A percentile compares a stretch with the other conserved stretches of the same genome.
phyloP scores from a whole-genome alignment of 1,140 invertebrate genomes.

The Stegodyphus dumicola region DNA sequence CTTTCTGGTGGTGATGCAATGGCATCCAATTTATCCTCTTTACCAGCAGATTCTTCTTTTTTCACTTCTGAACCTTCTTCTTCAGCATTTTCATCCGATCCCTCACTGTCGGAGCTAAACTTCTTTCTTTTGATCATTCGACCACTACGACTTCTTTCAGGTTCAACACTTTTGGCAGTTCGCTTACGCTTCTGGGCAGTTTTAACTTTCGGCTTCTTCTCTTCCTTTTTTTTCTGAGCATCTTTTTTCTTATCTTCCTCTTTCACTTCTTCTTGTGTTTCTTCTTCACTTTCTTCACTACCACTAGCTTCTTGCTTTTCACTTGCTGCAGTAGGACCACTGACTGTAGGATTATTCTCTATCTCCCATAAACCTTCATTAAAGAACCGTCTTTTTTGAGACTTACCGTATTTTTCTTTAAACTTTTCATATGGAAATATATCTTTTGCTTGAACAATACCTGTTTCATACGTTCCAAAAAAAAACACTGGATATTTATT shows the following conservation, averaged over 20 bases:
- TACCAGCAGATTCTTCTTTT: constrained; percentile 52
- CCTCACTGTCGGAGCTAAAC: constrained; percentile 68
- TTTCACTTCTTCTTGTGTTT: constrained; percentile 13
- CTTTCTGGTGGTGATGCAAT: not conserved
- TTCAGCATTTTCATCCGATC: constrained; percentile 54
- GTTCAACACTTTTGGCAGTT: constrained; percentile 10
- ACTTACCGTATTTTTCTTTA: constrained; percentile 76
- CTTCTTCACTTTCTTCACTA: constrained; percentile 10
- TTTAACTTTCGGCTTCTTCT: not conserved
- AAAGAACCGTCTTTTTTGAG: constrained; percentile 74
- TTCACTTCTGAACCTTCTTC: constrained; percentile 61
- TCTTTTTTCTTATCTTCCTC: constrained; percentile 10
- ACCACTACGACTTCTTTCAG: constrained; percentile 78
- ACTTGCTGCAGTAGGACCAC: constrained; percentile 26
- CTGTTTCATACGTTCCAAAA: constrained; percentile 64
- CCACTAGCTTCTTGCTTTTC: not conserved
- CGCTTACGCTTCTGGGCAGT: constrained; percentile 23
- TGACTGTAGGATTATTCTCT: constrained; percentile 71
- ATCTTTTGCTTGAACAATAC: constrained; percentile 62
- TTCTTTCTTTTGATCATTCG: constrained; percentile 80
- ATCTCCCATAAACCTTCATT: constrained; percentile 78
- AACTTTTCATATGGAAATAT: constrained; percentile 73
- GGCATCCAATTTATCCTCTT: constrained; percentile 37
- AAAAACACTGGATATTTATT: constrained; percentile 79
- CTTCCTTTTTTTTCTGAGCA: constrained; percentile 5